Conservation (phyloP, 35 echinoderm and acorn worm species). For the Ophioderma brevispina region DNA sequence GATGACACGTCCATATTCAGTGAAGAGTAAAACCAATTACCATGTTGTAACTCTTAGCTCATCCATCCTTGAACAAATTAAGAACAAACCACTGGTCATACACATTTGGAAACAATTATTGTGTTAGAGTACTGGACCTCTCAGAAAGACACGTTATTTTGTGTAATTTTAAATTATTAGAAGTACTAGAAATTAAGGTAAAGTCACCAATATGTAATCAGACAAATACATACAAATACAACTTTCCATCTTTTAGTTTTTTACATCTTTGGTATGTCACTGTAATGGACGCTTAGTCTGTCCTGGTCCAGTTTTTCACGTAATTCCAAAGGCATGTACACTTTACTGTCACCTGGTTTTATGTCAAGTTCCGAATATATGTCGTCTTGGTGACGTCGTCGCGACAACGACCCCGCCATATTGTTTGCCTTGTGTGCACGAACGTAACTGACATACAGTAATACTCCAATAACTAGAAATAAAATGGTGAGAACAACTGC, state of each 20-base stretch:
- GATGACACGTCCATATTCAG: no score
- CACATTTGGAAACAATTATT: no score
- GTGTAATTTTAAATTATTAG: no score
- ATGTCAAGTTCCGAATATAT: not conserved
- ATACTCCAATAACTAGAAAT: not conserved
- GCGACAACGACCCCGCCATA: not conserved
- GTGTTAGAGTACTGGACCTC: no score
- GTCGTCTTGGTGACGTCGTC: not conserved
- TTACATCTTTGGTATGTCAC: not conserved
- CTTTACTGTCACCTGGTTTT: not conserved
- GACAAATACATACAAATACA: not conserved
- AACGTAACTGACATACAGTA: not conserved
- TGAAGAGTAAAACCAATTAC: no score
- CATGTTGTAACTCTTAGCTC: no score
- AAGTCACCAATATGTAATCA: not conserved
- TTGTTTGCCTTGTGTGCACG: not conserved
- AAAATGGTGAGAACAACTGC: not conserved
- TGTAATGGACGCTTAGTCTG: not conserved
- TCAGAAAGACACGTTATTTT: no score
- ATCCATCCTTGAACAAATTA: no score
- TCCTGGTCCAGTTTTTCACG: not conserved
- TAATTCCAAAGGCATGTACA: not conserved
- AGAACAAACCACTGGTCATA: no score
- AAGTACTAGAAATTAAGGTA: no score
- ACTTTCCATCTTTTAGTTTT: not conserved